Percentiles rank a stretch among this genome's conserved stretches.
Conservation (phyloP, 2,797 vertebrate genomes). For the Loriculus beryllinus region DNA sequence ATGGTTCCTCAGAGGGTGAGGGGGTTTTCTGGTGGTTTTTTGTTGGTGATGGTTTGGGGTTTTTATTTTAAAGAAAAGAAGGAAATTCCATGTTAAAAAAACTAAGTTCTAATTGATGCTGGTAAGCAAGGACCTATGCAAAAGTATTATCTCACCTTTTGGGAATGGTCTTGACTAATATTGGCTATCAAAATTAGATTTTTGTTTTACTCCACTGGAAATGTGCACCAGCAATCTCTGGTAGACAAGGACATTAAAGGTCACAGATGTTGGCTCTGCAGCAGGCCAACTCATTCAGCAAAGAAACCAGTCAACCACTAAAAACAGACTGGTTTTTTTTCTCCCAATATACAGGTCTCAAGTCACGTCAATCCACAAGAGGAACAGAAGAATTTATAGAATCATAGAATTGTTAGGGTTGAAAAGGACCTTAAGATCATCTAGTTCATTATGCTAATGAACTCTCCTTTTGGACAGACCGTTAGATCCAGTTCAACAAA, state of each 20-base stretch:
- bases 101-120: neutral
- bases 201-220: neutral
- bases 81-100: neutral
- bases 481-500: neutral
- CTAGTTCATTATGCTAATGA: neutral
- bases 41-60: neutral
- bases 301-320: constrained; percentile 42
- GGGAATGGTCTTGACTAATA: neutral
- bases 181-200: neutral
- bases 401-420: too few species aligned
- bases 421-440: neutral
- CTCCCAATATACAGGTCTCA: neutral
- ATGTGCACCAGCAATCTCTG: neutral
- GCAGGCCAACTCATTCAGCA: constrained; percentile 36
- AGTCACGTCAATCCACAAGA: neutral
- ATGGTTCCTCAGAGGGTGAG: neutral
- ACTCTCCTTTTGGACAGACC: neutral
- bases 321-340: neutral
- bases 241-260: constrained; percentile 39
- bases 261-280: constrained; percentile 51
- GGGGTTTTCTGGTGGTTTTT: neutral
- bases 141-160: neutral
- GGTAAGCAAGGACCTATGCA: neutral
- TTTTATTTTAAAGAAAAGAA: neutral
- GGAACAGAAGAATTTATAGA: neutral